Conservation (phyloP, 2,888 invertebrate species). For the Taphrorychus bicolor region DNA sequence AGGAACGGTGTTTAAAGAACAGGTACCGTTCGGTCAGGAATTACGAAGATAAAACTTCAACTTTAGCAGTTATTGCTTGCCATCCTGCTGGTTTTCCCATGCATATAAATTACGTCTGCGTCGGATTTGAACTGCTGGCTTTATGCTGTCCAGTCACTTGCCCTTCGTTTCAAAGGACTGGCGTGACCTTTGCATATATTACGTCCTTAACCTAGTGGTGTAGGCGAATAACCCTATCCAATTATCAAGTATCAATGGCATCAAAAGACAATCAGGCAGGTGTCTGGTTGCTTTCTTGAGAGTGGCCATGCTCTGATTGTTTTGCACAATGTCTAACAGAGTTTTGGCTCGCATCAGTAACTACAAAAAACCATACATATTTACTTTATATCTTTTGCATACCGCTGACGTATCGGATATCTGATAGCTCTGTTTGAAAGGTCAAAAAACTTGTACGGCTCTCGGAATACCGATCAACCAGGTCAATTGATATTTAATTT, state of each 20-base stretch:
- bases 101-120: not conserved
- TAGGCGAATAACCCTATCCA: conserved; percentile 25
- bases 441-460: conserved; percentile 29
- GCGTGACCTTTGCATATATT: not conserved
- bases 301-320: conserved; percentile 40
- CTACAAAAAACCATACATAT: conserved; percentile 31
- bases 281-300: conserved; percentile 39
- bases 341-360: conserved; percentile 40
- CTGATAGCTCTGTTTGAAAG: conserved; percentile 29
- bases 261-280: conserved; percentile 31
- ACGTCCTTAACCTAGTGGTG: conserved; percentile 4
- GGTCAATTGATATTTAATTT: not conserved
- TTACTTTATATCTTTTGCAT: conserved; percentile 34
- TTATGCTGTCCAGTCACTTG: not conserved
- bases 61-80: conserved; percentile 1
- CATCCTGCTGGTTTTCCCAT: conserved; percentile 10
- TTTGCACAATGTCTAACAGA: conserved; percentile 42
- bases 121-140: no score
- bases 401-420: conserved; percentile 32
- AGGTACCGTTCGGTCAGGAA: not conserved
- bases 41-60: not conserved
- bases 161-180: not conserved
- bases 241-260: conserved; percentile 35
- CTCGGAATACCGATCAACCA: not conserved
- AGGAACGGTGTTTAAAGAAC: not conserved